Percentiles rank a stretch among this genome's conserved stretches.
Conservation (phyloP, 2,797 vertebrate genomes). For the Clamator glandarius region DNA sequence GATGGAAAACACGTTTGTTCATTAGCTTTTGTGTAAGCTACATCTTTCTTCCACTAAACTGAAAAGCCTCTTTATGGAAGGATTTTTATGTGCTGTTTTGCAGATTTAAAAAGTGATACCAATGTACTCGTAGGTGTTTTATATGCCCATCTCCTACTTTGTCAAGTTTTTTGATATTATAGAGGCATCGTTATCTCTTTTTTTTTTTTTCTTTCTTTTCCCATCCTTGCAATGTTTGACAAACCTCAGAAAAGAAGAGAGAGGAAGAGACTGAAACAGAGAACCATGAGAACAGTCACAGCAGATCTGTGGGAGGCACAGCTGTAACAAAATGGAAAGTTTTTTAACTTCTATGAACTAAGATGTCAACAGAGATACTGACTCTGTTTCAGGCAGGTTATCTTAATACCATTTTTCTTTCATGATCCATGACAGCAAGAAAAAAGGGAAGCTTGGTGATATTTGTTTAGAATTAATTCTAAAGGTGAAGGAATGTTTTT, state of each 20-base stretch:
- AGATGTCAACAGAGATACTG: background rate
- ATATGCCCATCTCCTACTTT: background rate
- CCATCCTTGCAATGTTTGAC: background rate
- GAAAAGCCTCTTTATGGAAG: background rate
- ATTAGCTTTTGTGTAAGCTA: background rate
- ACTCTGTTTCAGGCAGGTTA: background rate
- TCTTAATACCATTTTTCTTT: conserved; percentile 21
- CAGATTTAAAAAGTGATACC: background rate
- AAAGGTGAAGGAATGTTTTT: background rate
- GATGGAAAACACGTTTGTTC: background rate
- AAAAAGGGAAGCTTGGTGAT: background rate
- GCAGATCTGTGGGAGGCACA: background rate
- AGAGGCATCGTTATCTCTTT: background rate
- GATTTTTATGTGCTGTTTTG: background rate
- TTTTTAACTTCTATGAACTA: background rate
- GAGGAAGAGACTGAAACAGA: background rate
- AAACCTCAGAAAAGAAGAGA: background rate
- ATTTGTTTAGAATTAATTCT: conserved; percentile 1
- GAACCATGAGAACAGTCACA: background rate
- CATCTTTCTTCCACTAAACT: background rate
- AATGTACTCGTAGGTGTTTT: background rate
- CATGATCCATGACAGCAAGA: background rate
- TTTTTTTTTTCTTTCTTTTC: background rate
- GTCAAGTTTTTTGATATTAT: background rate
- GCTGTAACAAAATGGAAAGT: background rate